Evolutionary conservation across 2,888 invertebrate species (phyloP).

Genomic region (Himalopsyche anomala): DNA sequence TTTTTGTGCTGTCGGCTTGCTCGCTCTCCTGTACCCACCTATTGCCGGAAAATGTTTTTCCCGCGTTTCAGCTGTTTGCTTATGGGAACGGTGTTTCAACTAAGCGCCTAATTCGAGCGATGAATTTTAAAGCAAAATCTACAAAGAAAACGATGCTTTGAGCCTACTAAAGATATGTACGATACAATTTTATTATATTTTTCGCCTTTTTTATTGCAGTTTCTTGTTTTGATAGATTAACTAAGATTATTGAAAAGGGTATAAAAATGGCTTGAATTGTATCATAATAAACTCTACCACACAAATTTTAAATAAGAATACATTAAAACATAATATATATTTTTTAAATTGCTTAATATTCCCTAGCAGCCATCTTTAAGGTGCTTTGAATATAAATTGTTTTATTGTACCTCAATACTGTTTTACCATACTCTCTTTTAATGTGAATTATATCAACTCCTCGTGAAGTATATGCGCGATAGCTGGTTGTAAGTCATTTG

Average conservation of each 20-base stretch:
- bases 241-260: neutral
- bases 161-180: slow-evolving; percentile 29
- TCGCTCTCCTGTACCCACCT: slow-evolving; percentile 14
- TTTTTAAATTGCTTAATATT: too few species aligned
- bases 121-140: slow-evolving; percentile 48
- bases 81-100: slow-evolving; percentile 50
- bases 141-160: slow-evolving; percentile 32
- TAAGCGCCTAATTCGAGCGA: slow-evolving; percentile 45
- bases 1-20: slow-evolving; percentile 40
- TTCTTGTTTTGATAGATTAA: slow-evolving; percentile 35
- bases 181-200: slow-evolving; percentile 37
- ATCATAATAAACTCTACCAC: too few species aligned
- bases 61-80: slow-evolving; percentile 50
- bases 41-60: slow-evolving; percentile 53
- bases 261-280: too few species aligned
- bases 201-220: neutral
- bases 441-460: too few species aligned
- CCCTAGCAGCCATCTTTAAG: too few species aligned
- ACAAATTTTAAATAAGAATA: too few species aligned
- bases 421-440: too few species aligned
- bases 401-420: too few species aligned
- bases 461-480: too few species aligned
- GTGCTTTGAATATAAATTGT: too few species aligned
- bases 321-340: too few species aligned
- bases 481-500: too few species aligned